Evolutionary conservation across 2,113 vertebrate genomes (phyloP).

Genomic region (Agelaius tricolor): DNA sequence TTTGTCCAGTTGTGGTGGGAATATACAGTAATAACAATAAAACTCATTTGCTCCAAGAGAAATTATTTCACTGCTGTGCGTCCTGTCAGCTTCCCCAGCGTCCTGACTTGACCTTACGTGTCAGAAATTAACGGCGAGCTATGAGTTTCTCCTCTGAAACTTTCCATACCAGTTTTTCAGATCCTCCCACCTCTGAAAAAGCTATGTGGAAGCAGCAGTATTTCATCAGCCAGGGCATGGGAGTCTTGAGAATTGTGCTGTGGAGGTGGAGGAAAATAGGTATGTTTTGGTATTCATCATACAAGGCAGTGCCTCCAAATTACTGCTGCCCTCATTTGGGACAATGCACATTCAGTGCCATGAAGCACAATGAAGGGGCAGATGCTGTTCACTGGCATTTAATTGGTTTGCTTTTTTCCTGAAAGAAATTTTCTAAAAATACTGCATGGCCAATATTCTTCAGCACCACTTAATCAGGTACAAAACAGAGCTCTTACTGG

Average conservation of each 20-base stretch:
- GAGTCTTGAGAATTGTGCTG: not conserved
- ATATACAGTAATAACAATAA: not conserved
- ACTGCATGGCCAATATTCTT: not conserved
- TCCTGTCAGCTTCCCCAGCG: not conserved
- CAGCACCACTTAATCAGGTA: not conserved
- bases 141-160: not conserved
- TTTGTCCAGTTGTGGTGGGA: not conserved
- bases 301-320: not conserved
- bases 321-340: not conserved
- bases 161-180: not conserved
- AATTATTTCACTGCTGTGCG: not conserved
- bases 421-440: conserved; percentile 3
- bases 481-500: not conserved
- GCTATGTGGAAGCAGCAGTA: not conserved
- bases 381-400: not conserved
- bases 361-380: not conserved
- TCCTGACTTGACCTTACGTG: not conserved
- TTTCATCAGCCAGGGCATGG: not conserved
- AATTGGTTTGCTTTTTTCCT: not conserved
- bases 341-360: not conserved
- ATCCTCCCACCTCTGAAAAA: not conserved
- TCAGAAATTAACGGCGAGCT: not conserved
- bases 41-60: not conserved
- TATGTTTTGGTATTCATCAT: not conserved
- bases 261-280: not conserved